These are phyloP conservation scores for Apocheima hispidaria DNA, from an alignment of 2,888 invertebrate species.

Conservation along the genomic window DNA sequence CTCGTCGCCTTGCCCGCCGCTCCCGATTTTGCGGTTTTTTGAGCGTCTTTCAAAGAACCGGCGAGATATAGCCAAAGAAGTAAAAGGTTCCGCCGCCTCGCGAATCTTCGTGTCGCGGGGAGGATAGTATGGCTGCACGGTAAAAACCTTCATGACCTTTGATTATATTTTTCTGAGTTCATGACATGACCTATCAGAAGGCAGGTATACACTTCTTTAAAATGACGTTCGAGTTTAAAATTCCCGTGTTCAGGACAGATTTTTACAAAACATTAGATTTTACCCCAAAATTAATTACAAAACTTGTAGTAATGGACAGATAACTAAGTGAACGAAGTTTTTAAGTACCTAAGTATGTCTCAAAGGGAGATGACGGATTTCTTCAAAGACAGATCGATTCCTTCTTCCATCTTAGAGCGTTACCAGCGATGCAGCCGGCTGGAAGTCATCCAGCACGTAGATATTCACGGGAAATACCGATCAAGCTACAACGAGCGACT, in stretches of 20 bases:
- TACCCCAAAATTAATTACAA: not conserved
- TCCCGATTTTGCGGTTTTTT: no score
- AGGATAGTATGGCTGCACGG: no score
- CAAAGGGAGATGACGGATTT: conserved; percentile 1
- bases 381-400: not conserved
- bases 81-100: no score
- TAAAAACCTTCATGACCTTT: not conserved
- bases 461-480: conserved; percentile 57
- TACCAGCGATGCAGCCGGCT: conserved; percentile 53
- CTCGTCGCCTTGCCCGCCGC: no score
- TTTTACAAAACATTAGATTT: not conserved
- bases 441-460: conserved; percentile 61
- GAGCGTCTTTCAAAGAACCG: no score
- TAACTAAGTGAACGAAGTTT: not conserved
- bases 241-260: not conserved
- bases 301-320: not conserved
- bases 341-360: not conserved
- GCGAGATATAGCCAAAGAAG: no score
- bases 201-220: no score
- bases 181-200: no score
- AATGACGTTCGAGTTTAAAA: conserved; percentile 3
- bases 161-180: no score
- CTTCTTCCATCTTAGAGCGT: conserved; percentile 38
- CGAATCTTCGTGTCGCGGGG: no score
- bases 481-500: conserved; percentile 43